Evolutionary conservation across 2,888 invertebrate species (phyloP).

Genomic region (Ctena decussata): DNA sequence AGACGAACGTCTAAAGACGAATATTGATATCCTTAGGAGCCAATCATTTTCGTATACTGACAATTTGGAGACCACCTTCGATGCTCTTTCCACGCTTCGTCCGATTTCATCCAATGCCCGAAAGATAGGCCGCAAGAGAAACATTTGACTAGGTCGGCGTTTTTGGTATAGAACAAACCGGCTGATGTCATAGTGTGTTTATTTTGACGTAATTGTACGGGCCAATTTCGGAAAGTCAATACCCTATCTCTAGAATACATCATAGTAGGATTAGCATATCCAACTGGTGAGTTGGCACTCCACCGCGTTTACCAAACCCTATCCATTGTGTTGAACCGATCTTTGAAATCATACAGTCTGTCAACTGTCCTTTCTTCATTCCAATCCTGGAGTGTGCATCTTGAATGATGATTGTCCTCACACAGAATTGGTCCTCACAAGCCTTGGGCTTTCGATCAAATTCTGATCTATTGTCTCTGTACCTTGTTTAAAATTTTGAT

Average conservation of each 20-base stretch:
- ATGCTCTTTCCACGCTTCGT: background rate
- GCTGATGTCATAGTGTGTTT: background rate
- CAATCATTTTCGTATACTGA: background rate
- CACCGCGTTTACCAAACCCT: background rate
- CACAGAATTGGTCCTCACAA: too few species aligned
- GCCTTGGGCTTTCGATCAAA: too few species aligned
- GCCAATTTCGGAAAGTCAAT: background rate
- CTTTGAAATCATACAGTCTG: background rate
- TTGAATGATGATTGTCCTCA: too few species aligned
- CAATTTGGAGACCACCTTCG: background rate
- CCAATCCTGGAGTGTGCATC: background rate
- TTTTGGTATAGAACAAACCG: too few species aligned
- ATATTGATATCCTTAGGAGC: background rate
- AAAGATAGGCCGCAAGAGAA: too few species aligned
- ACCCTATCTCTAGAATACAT: background rate
- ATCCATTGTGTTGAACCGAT: background rate
- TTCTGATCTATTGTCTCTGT: too few species aligned
- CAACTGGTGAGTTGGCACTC: background rate
- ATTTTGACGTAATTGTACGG: background rate
- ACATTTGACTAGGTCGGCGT: too few species aligned
- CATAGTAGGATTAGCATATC: background rate
- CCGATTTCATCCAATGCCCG: too few species aligned
- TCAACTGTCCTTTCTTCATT: background rate
- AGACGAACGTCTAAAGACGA: background rate
- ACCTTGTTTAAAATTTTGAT: too few species aligned